Base-by-base conservation (phyloP, 2,113 vertebrate species). In the Brachypodius melanocephalos region DNA sequence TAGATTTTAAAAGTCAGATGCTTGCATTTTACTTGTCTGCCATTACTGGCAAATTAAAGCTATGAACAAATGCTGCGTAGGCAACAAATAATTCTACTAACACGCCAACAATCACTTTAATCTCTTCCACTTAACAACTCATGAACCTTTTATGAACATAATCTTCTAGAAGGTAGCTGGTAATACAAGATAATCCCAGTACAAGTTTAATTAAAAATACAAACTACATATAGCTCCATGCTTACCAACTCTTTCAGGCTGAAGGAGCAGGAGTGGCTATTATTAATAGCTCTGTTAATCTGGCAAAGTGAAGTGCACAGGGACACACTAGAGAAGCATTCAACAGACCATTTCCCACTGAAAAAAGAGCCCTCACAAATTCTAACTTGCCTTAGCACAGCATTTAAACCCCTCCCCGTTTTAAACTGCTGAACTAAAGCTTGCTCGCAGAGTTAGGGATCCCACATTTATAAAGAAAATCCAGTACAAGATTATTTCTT, bases 131-230 rank as follows among this genome's bases (percentile, higher is more conserved):
- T 96, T 97, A 95, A 85, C 87, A 85, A 95, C 90, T 95, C 72
- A 82, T 77, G 87, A 95, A 95, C 94, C 92, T 96, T 97, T 94
- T 93, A 96, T 95, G 83, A 93, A 80, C 85, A 76, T 94, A 96
- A 96, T 96, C 95, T 90, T 91, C 85, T 89, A 79, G 83, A 90
- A 95, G 81, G 86, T 79, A 94, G 92, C 91, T 90, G 69, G 95
- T 91, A 97, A 95, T 89, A 90, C 87, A 91, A 88, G 86, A 96
- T 97, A 97, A 97, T 95, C 93, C 92, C 91, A 77, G 89, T n/a
- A 94, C 88, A 97, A 93, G 58, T 92, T 97, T 97, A 97, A 97
- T 97, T 97, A 97, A 96, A 95, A 94, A 89, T 65, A 89, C 90
- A 90, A 89, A 90, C 92, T 94, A 88, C 71, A 52, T 87, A 81